Evolutionary conservation across 2,888 invertebrate species (phyloP).

Genomic region (Cantharis rufa): DNA sequence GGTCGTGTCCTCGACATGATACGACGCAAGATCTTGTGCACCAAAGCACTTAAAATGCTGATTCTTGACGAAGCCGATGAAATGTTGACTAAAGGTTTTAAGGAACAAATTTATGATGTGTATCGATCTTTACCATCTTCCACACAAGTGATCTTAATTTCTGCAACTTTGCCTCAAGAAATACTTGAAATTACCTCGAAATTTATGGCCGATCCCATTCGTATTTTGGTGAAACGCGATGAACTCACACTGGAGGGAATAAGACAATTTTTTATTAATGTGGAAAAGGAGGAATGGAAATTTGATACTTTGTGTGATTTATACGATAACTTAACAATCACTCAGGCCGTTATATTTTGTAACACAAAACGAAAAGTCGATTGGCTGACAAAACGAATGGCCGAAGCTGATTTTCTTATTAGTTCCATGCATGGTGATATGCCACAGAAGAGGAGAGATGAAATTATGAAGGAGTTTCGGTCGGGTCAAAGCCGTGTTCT

Average conservation of each 20-base stretch:
- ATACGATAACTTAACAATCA: slow-evolving; percentile 98
- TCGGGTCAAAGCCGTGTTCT: slow-evolving; percentile 92
- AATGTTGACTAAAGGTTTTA: slow-evolving; percentile 99
- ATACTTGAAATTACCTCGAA: slow-evolving; percentile 99
- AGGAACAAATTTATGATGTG: slow-evolving; percentile 99
- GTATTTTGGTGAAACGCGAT: slow-evolving; percentile 99
- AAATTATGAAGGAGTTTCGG: slow-evolving; percentile 98
- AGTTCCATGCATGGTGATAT: slow-evolving; percentile 98
- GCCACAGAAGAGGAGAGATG: slow-evolving; percentile 97
- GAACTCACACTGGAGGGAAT: slow-evolving; percentile 99
- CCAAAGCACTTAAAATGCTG: slow-evolving; percentile 93
- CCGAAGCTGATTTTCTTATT: slow-evolving; percentile 98
- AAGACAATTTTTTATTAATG: slow-evolving; percentile 99
- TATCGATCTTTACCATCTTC: slow-evolving; percentile 97
- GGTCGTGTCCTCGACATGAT: slow-evolving; percentile 99
- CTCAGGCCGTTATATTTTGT: slow-evolving; percentile 99
- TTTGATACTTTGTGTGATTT: slow-evolving; percentile 98
- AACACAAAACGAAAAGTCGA: slow-evolving; percentile 97
- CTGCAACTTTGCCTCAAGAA: slow-evolving; percentile 98
- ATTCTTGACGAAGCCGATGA: slow-evolving; percentile 99
- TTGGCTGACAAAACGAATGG: slow-evolving; percentile 99
- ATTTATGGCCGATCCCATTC: slow-evolving; percentile 99
- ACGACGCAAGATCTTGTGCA: slow-evolving; percentile 79
- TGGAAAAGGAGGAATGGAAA: slow-evolving; percentile 99
- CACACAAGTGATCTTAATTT: slow-evolving; percentile 94